Base-by-base conservation (phyloP, 1,140 invertebrate species). In the Drosophila bocqueti region DNA sequence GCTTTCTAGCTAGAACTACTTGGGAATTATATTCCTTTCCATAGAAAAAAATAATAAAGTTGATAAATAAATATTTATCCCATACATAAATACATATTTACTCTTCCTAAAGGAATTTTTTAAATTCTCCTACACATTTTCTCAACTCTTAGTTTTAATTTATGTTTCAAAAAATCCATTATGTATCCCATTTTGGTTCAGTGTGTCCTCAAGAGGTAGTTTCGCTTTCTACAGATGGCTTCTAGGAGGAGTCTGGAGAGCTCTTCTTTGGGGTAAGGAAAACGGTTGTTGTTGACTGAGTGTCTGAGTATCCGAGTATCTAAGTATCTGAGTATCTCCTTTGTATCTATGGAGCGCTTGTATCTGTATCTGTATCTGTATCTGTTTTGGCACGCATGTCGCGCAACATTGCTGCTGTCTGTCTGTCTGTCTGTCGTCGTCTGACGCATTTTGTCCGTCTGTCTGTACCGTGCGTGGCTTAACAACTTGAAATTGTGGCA, bases 401-500 rank as follows among this genome's bases (percentile, higher is more conserved):
- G 86, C 84, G 73, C 75, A 57, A 58, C 68, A 54, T 58, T 65
- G 68, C 52, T 43, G 61, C n/a, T 66, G 66, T 45, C 54, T 60
- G 47, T 69, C 26, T 26, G 26, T 26, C 66, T 47, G 45, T 36
- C 36, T 38, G 26, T 47, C 42, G 42, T 67, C 67, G 67, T 68
- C 67, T 71, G 67, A 75, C 69, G 72, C 60, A 62, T 36, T 73
- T 75, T 47, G 69, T 67, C 58, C 72, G 83, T 74, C 74, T 71
- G 77, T 81, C 81, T 31, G 16, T 74, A 54, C 61, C 73, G 77
- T 79, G 84, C 84, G 85, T 90, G 84, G 84, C 84, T 87, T 82
- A 87, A 87, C 84, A 87, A 87, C 84, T 89, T 89, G 85, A 89
- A 87, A 87, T 84, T 89, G 84, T 87, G 84, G 84, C 84, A 87